Conservation (phyloP, 2,797 vertebrate species). For the Morelia viridis region DNA sequence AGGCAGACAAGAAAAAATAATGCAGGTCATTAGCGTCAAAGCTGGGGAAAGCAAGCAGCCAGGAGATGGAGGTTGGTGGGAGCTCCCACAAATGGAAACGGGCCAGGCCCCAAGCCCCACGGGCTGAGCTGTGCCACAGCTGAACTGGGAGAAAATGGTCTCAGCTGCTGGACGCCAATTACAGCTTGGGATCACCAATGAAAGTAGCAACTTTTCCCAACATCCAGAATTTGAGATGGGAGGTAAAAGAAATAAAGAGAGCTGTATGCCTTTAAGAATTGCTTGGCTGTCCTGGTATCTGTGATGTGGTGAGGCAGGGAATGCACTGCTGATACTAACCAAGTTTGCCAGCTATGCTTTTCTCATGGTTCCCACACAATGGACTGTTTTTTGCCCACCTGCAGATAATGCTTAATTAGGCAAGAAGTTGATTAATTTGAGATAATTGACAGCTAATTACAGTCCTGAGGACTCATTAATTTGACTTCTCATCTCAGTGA, state of each 20-base stretch:
- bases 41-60: neutral
- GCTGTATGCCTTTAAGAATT: constrained; percentile 22
- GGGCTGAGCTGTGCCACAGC: neutral
- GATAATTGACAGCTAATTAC: constrained; percentile 99
- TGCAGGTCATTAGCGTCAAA: neutral
- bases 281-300: constrained; percentile 54
- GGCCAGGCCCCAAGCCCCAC: neutral
- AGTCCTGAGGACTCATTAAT: constrained; percentile 87
- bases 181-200: neutral
- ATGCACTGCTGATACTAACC: constrained; percentile 78
- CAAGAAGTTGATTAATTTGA: constrained; percentile 98
- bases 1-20: neutral
- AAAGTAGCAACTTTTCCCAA: neutral
- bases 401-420: constrained; percentile 97
- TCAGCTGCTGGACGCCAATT: neutral
- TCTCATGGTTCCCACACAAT: constrained; percentile 91
- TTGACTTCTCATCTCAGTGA: constrained; percentile 87
- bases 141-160: neutral
- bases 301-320: constrained; percentile 62
- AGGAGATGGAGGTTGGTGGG: neutral
- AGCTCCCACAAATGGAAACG: neutral
- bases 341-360: constrained; percentile 87
- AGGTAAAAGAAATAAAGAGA: constrained; percentile 28
- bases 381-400: constrained; percentile 90
- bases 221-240: neutral